Conservation (phyloP, 2,888 invertebrate genomes). For the Chrysina gloriosa region DNA sequence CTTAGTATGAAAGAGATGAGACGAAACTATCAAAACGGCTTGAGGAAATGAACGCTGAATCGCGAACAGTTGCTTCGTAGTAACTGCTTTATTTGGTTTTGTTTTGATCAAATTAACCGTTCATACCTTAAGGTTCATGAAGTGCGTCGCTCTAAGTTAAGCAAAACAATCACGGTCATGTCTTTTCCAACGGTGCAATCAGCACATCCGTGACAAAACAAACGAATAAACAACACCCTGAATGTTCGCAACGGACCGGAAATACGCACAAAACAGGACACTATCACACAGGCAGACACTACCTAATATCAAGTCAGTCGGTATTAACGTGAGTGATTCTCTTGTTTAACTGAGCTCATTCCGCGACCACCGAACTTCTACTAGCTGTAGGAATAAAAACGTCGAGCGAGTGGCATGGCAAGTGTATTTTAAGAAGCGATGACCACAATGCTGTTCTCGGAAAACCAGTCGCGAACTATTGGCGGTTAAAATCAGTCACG, state of each 20-base stretch:
- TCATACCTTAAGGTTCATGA: conserved; percentile 41
- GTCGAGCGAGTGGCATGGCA: conserved; percentile 40
- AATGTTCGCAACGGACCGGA: not conserved
- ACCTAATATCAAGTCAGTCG: not conserved
- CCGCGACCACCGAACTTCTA: conserved; percentile 27
- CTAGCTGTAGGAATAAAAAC: conserved; percentile 9
- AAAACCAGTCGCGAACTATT: conserved; percentile 49
- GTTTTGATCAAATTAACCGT: conserved; percentile 20
- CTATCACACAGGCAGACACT: conserved; percentile 18
- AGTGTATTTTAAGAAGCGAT: conserved; percentile 61
- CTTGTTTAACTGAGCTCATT: conserved; percentile 9
- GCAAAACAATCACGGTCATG: conserved; percentile 36
- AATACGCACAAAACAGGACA: conserved; percentile 28
- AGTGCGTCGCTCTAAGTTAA: conserved; percentile 26
- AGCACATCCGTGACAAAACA: conserved; percentile 15
- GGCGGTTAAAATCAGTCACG: conserved; percentile 45
- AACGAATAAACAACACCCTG: conserved; percentile 10
- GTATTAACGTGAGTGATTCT: not conserved
- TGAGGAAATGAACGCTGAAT: not conserved
- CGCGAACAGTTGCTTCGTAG: not conserved
- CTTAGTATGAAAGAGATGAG: not conserved
- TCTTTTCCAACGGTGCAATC: conserved; percentile 33
- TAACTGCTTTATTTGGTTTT: conserved; percentile 18
- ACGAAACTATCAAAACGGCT: not conserved
- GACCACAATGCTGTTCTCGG: conserved; percentile 59